phyloP scores from a whole-genome alignment of 2,113 vertebrate species.

The Okapia johnstoni region DNA sequence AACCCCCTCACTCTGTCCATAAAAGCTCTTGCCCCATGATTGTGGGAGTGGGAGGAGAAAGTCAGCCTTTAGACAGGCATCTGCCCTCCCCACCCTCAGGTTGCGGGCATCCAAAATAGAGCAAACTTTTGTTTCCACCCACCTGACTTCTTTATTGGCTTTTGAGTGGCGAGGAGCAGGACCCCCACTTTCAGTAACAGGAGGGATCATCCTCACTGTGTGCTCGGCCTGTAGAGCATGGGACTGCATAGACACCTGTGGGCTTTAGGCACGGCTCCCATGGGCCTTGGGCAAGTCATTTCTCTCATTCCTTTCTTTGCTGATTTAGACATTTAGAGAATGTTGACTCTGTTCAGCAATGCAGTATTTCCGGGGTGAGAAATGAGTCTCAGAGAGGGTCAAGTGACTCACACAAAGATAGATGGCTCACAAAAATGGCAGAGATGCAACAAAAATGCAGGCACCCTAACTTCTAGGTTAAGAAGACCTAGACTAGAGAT shows the following conservation, averaged over 20 bases:
- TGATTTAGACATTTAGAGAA: background rate
- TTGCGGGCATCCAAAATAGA: background rate
- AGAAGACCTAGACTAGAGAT: background rate
- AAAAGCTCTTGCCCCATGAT: background rate
- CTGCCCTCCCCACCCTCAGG: background rate
- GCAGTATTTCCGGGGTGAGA: background rate
- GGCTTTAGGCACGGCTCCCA: background rate
- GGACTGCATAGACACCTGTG: background rate
- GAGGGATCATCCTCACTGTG: background rate
- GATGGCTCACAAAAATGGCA: background rate
- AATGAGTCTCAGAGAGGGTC: background rate
- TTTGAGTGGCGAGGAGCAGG: background rate
- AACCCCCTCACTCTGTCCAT: background rate
- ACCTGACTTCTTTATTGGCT: background rate
- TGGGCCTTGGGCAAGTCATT: background rate
- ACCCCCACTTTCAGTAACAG: background rate
- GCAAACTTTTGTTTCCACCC: background rate
- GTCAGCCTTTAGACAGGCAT: background rate
- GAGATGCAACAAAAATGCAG: background rate
- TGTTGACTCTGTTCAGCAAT: background rate
- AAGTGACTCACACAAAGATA: background rate
- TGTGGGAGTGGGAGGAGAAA: background rate
- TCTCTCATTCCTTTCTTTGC: background rate
- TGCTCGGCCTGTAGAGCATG: background rate
- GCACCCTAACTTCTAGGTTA: background rate